Conservation (phyloP, 2,113 vertebrate species). For the Heptranchias perlo region DNA sequence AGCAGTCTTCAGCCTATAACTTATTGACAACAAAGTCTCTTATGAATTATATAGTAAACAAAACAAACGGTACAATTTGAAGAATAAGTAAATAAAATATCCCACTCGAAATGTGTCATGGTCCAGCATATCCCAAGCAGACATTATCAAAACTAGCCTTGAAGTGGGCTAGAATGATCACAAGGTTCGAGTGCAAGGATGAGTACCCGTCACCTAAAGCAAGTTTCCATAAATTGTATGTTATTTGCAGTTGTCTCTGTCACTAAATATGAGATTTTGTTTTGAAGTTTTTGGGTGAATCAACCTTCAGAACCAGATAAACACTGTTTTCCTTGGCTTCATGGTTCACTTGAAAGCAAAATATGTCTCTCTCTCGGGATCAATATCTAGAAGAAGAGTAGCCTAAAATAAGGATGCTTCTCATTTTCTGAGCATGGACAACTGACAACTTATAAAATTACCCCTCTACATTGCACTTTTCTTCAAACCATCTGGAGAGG, state of each 20-base stretch:
- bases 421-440: background rate
- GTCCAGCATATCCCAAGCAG: background rate
- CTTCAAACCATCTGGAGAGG: background rate
- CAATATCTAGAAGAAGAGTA: background rate
- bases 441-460: constrained; percentile 2
- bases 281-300: background rate
- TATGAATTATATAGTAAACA: background rate
- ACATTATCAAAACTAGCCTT: background rate
- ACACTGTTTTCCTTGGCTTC: background rate
- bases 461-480: background rate
- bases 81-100: background rate
- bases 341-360: background rate
- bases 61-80: background rate
- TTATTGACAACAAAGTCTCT: background rate
- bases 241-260: background rate
- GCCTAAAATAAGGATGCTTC: background rate
- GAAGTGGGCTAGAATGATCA: background rate
- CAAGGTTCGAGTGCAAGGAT: background rate
- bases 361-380: background rate
- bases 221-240: background rate
- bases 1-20: background rate
- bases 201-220: background rate
- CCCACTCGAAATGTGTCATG: background rate
- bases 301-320: background rate
- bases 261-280: background rate